Conservation (phyloP, 1,140 invertebrate genomes). For the Brachionus rubens region DNA sequence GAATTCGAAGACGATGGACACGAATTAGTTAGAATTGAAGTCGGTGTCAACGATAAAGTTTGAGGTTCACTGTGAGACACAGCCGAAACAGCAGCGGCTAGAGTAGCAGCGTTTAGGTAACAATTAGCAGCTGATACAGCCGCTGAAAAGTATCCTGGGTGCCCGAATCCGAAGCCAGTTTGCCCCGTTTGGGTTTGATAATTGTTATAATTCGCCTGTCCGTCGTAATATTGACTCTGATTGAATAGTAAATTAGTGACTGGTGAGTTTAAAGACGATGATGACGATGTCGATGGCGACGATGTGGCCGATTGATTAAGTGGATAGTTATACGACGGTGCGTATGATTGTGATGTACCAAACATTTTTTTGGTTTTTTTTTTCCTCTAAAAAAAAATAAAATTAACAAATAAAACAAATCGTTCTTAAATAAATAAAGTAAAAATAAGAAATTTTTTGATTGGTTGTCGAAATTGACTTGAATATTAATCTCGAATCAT, state of each 20-base stretch:
- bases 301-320: constrained; percentile 7
- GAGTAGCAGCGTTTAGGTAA: constrained; percentile 10
- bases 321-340: not conserved
- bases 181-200: not conserved
- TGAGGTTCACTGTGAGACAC: constrained; percentile 2
- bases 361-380: not conserved
- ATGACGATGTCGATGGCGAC: not conserved
- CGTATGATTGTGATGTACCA: constrained; percentile 1
- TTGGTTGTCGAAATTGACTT: not conserved
- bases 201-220: not conserved
- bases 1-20: constrained; percentile 10
- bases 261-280: constrained; percentile 17
- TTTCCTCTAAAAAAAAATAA: not conserved
- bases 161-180: not conserved
- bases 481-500: not conserved
- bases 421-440: not conserved
- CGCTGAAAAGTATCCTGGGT: not conserved
- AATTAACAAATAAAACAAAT: not conserved
- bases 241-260: not conserved
- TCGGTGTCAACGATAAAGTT: not conserved
- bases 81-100: constrained; percentile 8
- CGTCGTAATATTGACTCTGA: not conserved
- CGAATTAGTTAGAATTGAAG: not conserved
- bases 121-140: constrained; percentile 3
- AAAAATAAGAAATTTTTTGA: constrained; percentile 8